Base-by-base conservation (phyloP, 2,113 vertebrate species). In the Rhagologus leucostigma region DNA sequence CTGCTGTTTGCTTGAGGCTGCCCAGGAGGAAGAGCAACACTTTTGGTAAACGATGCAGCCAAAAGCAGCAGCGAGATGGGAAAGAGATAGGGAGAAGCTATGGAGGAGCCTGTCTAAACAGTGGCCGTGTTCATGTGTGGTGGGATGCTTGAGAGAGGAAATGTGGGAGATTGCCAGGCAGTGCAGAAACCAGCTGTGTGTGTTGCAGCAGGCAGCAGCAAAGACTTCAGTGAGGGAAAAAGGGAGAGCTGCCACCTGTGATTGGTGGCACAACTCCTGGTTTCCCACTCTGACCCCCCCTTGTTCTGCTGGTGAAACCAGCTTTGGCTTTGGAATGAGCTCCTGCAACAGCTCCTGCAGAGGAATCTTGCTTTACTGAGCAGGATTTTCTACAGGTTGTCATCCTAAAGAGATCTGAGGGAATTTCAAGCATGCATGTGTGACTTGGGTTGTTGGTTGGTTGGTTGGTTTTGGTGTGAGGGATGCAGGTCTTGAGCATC, bases 401-500 rank as follows among this genome's bases (percentile, higher is more conserved):
- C 29, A 33, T 59, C 35, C 35, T 64, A 2, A 62, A 41, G 22
- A 41, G 53, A 5, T 89, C 32, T 77, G 41, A 57, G 68, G 44
- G 63, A 26, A 26, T 77, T 60, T 68, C 13, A 65, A 6, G 63
- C 44, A 15, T 57, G 4, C 13, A 0, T 46, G 30, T 23, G 27
- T 11, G 70, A n/a, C 4, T 10, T 52, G n/a, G 6, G 26, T 7
- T 33, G 37, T 65, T 33, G 9, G 0, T 78, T 68, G 17, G 0
- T 78, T 68, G 17, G 19, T 55, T 70, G n/a, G 0, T 22, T 53
- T 73, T 56, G 52, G 6, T 19, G 3, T 64, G 87, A 64, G 21
- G 33, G 47, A n/a, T 59, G 1, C 29, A 60, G 30, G 3, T 50
- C 35, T 52, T 41, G 52, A 77, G 52, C 35, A 16, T 44, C 30